Percentiles rank a stretch among this genome's conserved stretches.
phyloP scores from a whole-genome alignment of 2,797 vertebrate genomes.

The Sternotherus odoratus region DNA sequence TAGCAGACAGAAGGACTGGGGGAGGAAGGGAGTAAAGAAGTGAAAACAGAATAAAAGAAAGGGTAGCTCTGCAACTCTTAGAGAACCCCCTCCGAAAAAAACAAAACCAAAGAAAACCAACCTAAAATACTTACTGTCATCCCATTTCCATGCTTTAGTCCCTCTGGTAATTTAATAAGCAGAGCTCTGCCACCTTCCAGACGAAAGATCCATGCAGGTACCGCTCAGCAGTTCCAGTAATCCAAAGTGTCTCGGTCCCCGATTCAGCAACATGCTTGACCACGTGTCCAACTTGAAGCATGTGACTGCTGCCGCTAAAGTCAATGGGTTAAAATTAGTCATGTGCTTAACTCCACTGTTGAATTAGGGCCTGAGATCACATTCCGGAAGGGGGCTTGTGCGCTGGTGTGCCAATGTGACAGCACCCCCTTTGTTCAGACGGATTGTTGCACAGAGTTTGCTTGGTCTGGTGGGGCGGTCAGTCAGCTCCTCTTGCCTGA shows the following conservation, averaged over 20 bases:
- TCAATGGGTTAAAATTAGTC: neutral
- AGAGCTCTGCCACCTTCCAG: fast-evolving
- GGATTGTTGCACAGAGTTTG: neutral
- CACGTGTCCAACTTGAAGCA: too few species aligned
- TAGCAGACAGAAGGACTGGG: neutral
- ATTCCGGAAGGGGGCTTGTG: neutral
- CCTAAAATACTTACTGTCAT: neutral
- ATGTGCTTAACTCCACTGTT: neutral
- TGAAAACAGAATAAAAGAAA: neutral
- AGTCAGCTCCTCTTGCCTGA: neutral
- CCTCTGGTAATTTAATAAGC: neutral
- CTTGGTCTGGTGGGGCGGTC: neutral
- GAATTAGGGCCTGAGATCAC: neutral
- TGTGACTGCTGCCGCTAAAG: neutral
- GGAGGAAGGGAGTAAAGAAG: neutral
- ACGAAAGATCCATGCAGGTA: neutral
- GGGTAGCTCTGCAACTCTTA: neutral
- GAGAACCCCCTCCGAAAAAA: neutral
- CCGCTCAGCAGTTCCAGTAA: fast-evolving
- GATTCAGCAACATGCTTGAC: neutral
- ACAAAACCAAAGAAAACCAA: neutral
- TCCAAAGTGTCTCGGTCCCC: neutral
- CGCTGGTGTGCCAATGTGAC: too few species aligned
- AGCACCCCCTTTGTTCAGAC: neutral
- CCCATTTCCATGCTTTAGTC: neutral